Evolutionary conservation across 35 echinoderm and acorn worm genomes (phyloP).

Genomic region (Amphiura filiformis): DNA sequence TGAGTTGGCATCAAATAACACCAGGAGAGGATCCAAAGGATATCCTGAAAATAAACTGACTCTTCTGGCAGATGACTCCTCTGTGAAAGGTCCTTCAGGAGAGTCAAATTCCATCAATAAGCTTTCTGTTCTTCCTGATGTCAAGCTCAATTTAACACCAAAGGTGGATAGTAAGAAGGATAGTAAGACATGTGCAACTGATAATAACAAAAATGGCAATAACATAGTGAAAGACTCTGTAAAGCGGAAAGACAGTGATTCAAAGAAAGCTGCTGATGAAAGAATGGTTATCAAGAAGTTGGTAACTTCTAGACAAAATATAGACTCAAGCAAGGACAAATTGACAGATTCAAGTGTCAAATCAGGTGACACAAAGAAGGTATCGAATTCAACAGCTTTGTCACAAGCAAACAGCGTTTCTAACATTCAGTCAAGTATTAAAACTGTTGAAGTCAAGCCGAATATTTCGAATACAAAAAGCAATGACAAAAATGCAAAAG

Average conservation of each 20-base stretch:
- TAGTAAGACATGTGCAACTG: neutral
- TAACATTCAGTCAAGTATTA: no score
- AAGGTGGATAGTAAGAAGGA: neutral
- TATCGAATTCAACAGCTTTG: no score
- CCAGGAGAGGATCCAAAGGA: neutral
- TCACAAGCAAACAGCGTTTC: no score
- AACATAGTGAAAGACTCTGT: neutral
- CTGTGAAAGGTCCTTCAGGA: neutral
- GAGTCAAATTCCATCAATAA: neutral
- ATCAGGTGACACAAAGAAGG: no score
- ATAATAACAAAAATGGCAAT: neutral
- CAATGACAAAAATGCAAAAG: no score
- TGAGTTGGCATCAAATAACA: neutral
- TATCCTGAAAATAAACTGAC: neutral
- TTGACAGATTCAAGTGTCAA: neutral
- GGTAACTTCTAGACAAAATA: neutral
- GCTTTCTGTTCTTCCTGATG: neutral
- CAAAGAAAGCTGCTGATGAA: neutral
- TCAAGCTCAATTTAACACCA: neutral
- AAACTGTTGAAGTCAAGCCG: no score
- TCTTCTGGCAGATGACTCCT: neutral
- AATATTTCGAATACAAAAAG: no score
- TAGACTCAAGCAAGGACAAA: neutral
- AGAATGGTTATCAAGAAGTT: neutral
- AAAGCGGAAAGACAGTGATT: constrained; percentile 13